phyloP scores from a whole-genome alignment of 2,113 vertebrate genomes.

The Podocnemis expansa region DNA sequence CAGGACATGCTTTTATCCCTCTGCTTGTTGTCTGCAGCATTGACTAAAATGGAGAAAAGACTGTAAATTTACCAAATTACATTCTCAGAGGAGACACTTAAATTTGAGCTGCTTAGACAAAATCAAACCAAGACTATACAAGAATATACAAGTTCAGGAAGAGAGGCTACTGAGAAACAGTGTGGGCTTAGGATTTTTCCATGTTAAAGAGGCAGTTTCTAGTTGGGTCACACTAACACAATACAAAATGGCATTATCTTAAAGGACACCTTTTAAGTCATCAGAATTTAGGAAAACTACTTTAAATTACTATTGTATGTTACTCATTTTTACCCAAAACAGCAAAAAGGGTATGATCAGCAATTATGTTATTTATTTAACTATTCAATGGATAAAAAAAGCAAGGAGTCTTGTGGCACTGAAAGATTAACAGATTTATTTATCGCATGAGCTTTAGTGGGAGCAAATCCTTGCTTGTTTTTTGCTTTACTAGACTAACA shows the following conservation, averaged over 20 bases:
- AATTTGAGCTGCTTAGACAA: background rate
- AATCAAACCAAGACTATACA: background rate
- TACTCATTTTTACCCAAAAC: background rate
- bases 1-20: slow-evolving; percentile 93
- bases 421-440: too few relatives aligned
- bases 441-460: too few relatives aligned
- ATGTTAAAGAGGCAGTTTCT: background rate
- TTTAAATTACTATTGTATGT: background rate
- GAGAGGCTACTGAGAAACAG: background rate
- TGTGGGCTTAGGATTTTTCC: background rate
- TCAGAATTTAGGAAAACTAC: rapidly evolving
- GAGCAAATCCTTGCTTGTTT: too few relatives aligned
- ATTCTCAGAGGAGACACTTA: background rate
- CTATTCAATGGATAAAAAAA: too few relatives aligned
- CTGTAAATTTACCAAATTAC: background rate
- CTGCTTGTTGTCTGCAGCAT: slow-evolving; percentile 98
- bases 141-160: background rate
- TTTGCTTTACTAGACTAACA: too few relatives aligned
- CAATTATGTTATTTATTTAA: rapidly evolving
- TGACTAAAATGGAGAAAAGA: slow-evolving; percentile 81
- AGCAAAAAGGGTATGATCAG: rapidly evolving
- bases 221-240: background rate
- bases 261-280: background rate
- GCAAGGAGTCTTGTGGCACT: too few relatives aligned
- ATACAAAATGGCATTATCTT: rapidly evolving